A percentile compares a stretch with the other conserved stretches of the same genome.
Conservation (phyloP, 2,113 vertebrate species). For the Phoenicopterus ruber region DNA sequence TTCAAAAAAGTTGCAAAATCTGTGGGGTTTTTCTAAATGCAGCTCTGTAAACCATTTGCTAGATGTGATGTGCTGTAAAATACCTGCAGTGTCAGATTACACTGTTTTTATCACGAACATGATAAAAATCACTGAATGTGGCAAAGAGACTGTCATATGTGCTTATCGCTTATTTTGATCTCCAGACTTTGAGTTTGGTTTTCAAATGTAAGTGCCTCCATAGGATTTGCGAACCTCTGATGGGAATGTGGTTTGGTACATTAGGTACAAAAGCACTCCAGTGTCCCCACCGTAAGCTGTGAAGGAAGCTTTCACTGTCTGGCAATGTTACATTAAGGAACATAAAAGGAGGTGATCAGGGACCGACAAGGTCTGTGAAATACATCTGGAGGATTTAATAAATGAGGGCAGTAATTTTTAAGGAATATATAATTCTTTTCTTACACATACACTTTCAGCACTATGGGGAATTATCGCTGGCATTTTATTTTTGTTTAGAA, state of each 20-base stretch:
- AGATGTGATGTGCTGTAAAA: neutral
- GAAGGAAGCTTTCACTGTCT: neutral
- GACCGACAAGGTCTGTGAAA: neutral
- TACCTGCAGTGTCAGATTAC: neutral
- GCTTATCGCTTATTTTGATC: neutral
- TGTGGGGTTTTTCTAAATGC: neutral
- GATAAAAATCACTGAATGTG: neutral
- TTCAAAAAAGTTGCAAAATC: neutral
- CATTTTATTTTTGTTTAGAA: neutral
- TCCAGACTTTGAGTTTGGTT: neutral
- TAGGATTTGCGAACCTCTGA: neutral
- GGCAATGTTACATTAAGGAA: neutral
- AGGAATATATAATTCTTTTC: neutral
- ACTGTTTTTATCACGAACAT: rapidly evolving
- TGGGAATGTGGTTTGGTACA: neutral
- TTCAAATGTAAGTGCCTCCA: neutral
- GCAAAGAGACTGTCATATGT: neutral
- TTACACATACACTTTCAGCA: neutral
- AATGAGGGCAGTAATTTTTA: neutral
- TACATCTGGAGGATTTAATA: neutral
- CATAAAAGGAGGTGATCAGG: neutral
- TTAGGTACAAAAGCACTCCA: neutral
- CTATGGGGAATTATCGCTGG: neutral
- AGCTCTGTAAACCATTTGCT: neutral
- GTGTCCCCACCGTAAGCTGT: neutral